phyloP scores from a whole-genome alignment of 2,888 invertebrate species.

The Melieria crassipennis region DNA sequence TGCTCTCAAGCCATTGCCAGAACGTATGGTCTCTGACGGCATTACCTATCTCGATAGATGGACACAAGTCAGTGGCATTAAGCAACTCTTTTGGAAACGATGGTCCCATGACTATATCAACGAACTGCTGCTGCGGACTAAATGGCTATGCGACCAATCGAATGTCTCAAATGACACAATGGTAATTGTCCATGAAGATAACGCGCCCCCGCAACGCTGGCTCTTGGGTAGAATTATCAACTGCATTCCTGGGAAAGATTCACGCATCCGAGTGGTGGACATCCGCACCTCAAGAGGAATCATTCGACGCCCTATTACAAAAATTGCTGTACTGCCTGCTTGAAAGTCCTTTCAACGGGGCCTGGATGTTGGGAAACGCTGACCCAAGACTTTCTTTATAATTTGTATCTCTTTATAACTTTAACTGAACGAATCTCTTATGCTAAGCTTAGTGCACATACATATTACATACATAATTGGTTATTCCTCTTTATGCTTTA shows the following conservation, averaged over 20 bases:
- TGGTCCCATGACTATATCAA: constrained; percentile 36
- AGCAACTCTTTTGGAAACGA: constrained; percentile 33
- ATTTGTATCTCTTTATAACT: no score
- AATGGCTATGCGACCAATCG: constrained; percentile 23
- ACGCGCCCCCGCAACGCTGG: constrained; percentile 25
- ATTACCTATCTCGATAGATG: constrained; percentile 17
- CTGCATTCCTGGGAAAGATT: constrained; percentile 5
- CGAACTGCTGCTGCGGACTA: constrained; percentile 28
- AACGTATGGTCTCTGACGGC: constrained; percentile 6
- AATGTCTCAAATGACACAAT: constrained; percentile 21
- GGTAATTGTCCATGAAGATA: constrained; percentile 34
- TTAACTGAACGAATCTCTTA: no score
- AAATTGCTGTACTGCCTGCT: background rate
- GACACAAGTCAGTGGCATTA: constrained; percentile 23
- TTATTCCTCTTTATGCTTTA: no score
- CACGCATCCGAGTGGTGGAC: constrained; percentile 19
- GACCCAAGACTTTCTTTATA: no score
- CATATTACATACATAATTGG: no score
- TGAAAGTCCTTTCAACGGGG: constrained; percentile 13
- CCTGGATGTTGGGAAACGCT: background rate
- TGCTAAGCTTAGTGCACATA: no score
- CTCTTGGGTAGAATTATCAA: constrained; percentile 11
- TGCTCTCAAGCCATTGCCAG: constrained; percentile 22
- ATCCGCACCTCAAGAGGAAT: constrained; percentile 19
- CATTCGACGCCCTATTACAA: constrained; percentile 30